These are phyloP conservation scores for Brachionus manjavacas DNA, from an alignment of 1,140 invertebrate species.

Conservation along the genomic window DNA sequence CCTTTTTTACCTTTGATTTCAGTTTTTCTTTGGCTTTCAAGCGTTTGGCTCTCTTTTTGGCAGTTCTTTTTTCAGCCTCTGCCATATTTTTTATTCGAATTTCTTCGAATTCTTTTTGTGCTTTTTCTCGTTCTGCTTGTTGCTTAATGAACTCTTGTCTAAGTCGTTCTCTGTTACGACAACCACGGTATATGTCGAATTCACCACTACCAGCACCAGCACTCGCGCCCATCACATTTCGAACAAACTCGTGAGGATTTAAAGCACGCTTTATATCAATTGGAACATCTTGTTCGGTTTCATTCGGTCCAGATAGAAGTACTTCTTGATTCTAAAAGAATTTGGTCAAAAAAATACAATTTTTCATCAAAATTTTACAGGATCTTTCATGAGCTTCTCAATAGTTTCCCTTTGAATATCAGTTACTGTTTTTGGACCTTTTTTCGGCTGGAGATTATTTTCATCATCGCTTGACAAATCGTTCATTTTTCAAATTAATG, in stretches of 20 bases:
- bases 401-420: constrained; percentile 24
- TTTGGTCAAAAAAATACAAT: neutral
- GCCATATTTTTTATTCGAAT: constrained; percentile 75
- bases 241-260: constrained; percentile 79
- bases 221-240: constrained; percentile 93
- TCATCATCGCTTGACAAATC: constrained; percentile 17
- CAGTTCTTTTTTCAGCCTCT: constrained; percentile 65
- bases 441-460: neutral
- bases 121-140: constrained; percentile 63
- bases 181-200: constrained; percentile 93
- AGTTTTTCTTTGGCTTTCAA: constrained; percentile 43
- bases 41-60: constrained; percentile 57
- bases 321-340: constrained; percentile 71
- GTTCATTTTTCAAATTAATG: neutral
- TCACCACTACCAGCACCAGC: constrained; percentile 95
- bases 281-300: constrained; percentile 67
- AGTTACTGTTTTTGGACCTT: neutral
- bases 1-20: neutral
- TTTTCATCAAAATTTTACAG: neutral
- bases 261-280: constrained; percentile 49
- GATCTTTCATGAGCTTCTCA: constrained; percentile 39
- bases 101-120: constrained; percentile 73
- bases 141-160: constrained; percentile 70
- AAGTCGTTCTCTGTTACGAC: constrained; percentile 86
- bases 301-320: constrained; percentile 74